Evolutionary conservation across 2,888 invertebrate species (phyloP).

Genomic region (Linnaemya vulpina): DNA sequence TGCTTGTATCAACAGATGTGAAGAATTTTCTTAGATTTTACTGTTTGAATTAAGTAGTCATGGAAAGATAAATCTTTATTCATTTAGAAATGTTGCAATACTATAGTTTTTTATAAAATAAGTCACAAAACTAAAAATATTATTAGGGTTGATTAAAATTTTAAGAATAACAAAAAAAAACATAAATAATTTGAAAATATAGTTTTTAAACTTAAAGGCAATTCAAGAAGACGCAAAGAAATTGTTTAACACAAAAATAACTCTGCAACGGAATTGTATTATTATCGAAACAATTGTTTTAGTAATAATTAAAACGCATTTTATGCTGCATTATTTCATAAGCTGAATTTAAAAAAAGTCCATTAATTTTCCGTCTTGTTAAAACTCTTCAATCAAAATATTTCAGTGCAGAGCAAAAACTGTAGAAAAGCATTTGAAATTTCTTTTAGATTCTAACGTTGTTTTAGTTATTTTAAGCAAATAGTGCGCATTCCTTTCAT

Average conservation of each 20-base stretch:
- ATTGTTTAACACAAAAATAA: too few species aligned
- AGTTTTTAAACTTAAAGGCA: too few species aligned
- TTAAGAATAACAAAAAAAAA: not conserved
- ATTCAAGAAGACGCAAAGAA: too few species aligned
- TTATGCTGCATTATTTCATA: too few species aligned
- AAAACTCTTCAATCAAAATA: slow-evolving; percentile 12
- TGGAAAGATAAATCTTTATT: not conserved
- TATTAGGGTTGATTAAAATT: too few species aligned
- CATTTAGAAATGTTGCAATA: not conserved
- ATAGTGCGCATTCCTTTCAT: slow-evolving; percentile 4
- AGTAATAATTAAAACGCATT: too few species aligned
- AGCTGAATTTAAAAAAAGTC: not conserved
- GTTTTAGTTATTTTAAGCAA: slow-evolving; percentile 6
- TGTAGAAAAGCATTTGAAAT: slow-evolving; percentile 1
- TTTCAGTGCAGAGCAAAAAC: not conserved
- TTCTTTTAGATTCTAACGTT: not conserved
- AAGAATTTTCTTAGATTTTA: not conserved
- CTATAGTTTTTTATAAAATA: not conserved
- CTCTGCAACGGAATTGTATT: too few species aligned
- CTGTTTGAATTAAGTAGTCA: slow-evolving; percentile 1
- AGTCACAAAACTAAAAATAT: not conserved
- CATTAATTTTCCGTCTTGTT: not conserved
- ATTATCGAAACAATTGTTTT: too few species aligned
- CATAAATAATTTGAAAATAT: too few species aligned
- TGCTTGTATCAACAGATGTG: too few species aligned